phyloP scores from a whole-genome alignment of 2,888 invertebrate species.

The Cantharis rustica region DNA sequence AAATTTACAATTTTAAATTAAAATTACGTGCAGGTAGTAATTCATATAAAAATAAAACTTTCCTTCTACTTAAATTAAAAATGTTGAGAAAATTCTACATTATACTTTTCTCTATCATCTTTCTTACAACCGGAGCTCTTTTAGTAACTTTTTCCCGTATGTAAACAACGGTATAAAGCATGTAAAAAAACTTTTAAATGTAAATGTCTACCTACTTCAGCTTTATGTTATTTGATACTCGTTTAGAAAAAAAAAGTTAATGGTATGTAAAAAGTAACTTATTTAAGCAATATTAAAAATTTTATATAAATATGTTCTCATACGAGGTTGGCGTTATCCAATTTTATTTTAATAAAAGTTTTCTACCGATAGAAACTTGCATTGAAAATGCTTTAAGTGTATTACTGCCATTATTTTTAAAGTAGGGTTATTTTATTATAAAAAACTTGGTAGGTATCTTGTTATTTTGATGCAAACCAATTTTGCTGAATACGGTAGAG shows the following conservation, averaged over 20 bases:
- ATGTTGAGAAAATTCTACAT: background rate
- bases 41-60: background rate
- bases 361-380: background rate
- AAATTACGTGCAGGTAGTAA: background rate
- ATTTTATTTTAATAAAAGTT: background rate
- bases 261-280: background rate
- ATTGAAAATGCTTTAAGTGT: background rate
- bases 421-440: conserved; percentile 11
- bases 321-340: background rate
- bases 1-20: background rate
- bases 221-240: conserved; percentile 7
- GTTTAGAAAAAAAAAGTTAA: background rate
- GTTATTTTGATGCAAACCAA: conserved; percentile 7
- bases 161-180: conserved; percentile 8
- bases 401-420: background rate
- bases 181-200: conserved; percentile 1
- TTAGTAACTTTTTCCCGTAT: background rate
- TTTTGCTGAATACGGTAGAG: background rate
- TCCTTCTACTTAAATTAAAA: background rate
- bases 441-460: conserved; percentile 17
- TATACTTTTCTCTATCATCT: background rate
- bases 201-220: background rate
- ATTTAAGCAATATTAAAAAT: background rate
- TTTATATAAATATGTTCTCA: background rate
- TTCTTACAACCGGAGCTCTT: background rate